These are phyloP conservation scores for Epiperipatus broadwayi DNA, from an alignment of 2,888 invertebrate genomes.

Conservation along the genomic window DNA sequence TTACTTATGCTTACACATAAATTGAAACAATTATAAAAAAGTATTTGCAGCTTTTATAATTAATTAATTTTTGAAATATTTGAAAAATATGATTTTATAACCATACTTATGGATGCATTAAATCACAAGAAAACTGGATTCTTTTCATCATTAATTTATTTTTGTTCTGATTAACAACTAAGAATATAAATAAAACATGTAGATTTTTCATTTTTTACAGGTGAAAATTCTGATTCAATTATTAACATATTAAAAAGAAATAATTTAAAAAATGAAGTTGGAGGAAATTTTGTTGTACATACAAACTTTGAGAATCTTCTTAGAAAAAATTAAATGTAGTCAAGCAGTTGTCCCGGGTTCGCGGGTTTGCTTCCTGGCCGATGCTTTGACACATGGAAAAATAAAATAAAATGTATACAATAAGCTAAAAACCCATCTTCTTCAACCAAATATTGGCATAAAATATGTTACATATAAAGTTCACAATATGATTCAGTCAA, in stretches of 20 bases:
- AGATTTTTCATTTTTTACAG: background rate
- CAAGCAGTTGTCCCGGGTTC: too few species aligned
- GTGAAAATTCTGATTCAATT: conserved; percentile 5
- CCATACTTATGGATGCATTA: conserved; percentile 1
- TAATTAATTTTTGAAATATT: conserved; percentile 1
- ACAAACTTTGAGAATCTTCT: too few species aligned
- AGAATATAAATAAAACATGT: background rate
- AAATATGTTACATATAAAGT: too few species aligned
- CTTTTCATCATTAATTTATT: conserved; percentile 5
- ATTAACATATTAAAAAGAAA: conserved; percentile 5
- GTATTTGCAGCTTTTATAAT: background rate
- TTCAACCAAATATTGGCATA: too few species aligned
- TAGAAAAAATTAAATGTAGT: too few species aligned
- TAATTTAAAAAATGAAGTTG: conserved; percentile 4
- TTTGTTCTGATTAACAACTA: background rate
- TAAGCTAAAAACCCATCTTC: too few species aligned
- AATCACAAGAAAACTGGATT: conserved; percentile 4
- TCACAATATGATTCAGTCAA: too few species aligned
- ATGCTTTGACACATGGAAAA: too few species aligned
- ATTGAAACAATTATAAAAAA: too few species aligned
- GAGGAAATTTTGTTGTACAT: background rate
- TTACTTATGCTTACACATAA: background rate
- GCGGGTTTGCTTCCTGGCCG: too few species aligned
- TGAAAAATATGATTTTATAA: conserved; percentile 1
- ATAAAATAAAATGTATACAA: too few species aligned